These are phyloP conservation scores for Drosophila pseudoobscura DNA, from an alignment of 1,140 invertebrate genomes.

Conservation along the genomic window DNA sequence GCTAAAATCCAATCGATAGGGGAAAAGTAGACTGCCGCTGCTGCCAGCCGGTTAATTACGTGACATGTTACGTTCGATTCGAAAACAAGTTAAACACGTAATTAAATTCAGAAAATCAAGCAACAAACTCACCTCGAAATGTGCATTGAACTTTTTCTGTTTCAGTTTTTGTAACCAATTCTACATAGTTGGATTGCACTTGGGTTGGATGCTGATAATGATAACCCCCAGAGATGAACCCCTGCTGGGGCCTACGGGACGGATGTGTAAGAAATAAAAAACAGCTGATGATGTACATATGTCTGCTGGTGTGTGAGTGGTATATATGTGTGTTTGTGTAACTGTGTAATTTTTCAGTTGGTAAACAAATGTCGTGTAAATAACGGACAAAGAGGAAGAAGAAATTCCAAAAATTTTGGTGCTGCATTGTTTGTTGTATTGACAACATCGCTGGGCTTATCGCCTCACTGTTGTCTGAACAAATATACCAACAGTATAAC, in stretches of 20 bases:
- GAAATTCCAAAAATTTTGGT: slow-evolving; percentile 53
- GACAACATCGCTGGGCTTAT: slow-evolving; percentile 65
- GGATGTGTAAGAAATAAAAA: slow-evolving; percentile 5
- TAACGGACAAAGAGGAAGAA: slow-evolving; percentile 45
- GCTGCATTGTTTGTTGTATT: slow-evolving; percentile 62
- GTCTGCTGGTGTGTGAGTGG: not conserved
- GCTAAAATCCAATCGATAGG: slow-evolving; percentile 33
- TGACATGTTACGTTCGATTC: slow-evolving; percentile 63
- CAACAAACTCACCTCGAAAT: slow-evolving; percentile 76
- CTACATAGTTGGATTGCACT: slow-evolving; percentile 35
- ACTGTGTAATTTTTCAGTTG: slow-evolving; percentile 46
- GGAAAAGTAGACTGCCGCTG: slow-evolving; percentile 3
- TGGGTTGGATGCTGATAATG: slow-evolving; percentile 17
- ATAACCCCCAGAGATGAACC: slow-evolving; percentile 48
- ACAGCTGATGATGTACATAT: slow-evolving; percentile 26
- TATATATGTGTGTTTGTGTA: slow-evolving; percentile 13
- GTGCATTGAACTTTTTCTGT: slow-evolving; percentile 68
- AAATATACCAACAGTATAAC: slow-evolving; percentile 26
- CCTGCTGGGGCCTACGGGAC: not conserved
- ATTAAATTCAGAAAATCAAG: slow-evolving; percentile 48
- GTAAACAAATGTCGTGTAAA: slow-evolving; percentile 66
- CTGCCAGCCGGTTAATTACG: slow-evolving; percentile 63
- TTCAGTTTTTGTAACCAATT: slow-evolving; percentile 38
- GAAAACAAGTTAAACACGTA: slow-evolving; percentile 71
- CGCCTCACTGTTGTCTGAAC: slow-evolving; percentile 48